These are phyloP conservation scores for Tetraneura akinire DNA, from an alignment of 1,140 invertebrate genomes.

Conservation along the genomic window DNA sequence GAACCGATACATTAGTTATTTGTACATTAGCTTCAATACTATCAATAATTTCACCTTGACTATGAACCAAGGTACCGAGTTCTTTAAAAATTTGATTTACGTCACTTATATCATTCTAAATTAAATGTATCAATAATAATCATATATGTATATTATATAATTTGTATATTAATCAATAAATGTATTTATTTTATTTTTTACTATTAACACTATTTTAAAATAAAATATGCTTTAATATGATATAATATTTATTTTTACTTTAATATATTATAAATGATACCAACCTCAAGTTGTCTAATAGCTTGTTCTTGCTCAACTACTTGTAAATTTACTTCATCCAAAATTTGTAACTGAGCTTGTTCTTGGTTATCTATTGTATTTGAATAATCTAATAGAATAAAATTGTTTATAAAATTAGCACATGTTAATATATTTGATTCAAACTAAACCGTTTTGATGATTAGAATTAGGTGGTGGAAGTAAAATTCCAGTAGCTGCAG, in stretches of 20 bases:
- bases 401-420: not conserved
- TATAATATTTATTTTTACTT: too few species aligned
- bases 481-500: constrained; percentile 47
- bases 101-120: constrained; percentile 87
- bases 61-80: constrained; percentile 91
- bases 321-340: constrained; percentile 58
- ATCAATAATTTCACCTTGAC: constrained; percentile 95
- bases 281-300: constrained; percentile 85
- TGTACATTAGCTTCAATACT: constrained; percentile 97
- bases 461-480: constrained; percentile 54
- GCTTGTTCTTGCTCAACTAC: constrained; percentile 85
- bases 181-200: too few species aligned
- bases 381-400: constrained; percentile 29
- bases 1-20: constrained; percentile 82
- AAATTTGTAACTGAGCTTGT: constrained; percentile 41
- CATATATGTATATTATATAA: too few species aligned
- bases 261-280: constrained; percentile 8
- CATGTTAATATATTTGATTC: not conserved
- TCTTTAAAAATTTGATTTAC: constrained; percentile 99
- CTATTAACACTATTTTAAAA: too few species aligned
- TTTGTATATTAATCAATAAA: too few species aligned
- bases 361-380: constrained; percentile 24
- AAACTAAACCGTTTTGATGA: constrained; percentile 30
- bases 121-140: too few species aligned
- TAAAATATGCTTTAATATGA: not conserved